A percentile compares a stretch with the other conserved stretches of the same genome.
phyloP scores from a whole-genome alignment of 2,888 invertebrate genomes.

The Galeopsomyia nigrocyanea region DNA sequence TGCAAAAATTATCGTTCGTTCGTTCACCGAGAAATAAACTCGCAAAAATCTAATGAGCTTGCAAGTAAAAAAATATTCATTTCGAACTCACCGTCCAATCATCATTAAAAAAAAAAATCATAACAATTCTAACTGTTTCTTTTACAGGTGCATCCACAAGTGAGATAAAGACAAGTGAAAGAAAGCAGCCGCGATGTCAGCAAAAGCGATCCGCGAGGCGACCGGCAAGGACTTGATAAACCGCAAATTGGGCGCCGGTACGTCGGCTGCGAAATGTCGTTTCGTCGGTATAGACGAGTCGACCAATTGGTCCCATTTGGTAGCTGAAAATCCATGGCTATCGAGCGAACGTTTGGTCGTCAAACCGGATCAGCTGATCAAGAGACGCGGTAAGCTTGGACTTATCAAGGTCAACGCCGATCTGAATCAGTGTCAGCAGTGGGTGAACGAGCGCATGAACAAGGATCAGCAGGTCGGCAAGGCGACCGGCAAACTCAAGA shows the following conservation, averaged over 20 bases:
- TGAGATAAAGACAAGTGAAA: neutral
- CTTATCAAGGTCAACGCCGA: slow-evolving; percentile 94
- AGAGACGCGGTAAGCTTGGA: slow-evolving; percentile 96
- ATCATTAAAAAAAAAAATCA: too few species aligned
- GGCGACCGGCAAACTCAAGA: slow-evolving; percentile 88
- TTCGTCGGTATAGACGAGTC: slow-evolving; percentile 85
- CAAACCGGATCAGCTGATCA: slow-evolving; percentile 99
- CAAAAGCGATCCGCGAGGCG: slow-evolving; percentile 96
- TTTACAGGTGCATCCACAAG: neutral
- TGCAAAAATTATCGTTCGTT: too few species aligned
- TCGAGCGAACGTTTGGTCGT: slow-evolving; percentile 89
- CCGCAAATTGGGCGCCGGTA: slow-evolving; percentile 79
- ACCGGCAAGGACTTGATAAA: slow-evolving; percentile 94
- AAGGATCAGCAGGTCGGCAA: slow-evolving; percentile 90
- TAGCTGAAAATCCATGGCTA: slow-evolving; percentile 88
- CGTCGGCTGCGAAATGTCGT: slow-evolving; percentile 80
- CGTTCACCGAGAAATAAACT: too few species aligned
- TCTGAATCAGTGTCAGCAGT: slow-evolving; percentile 82
- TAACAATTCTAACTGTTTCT: neutral
- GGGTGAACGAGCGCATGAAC: slow-evolving; percentile 88
- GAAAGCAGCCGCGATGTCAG: slow-evolving; percentile 80
- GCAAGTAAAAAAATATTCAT: too few species aligned
- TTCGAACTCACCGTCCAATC: too few species aligned
- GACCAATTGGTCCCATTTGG: slow-evolving; percentile 84
- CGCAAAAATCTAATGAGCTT: too few species aligned